Conservation (phyloP, 2,797 vertebrate genomes). For the Phaenicophaeus curvirostris region DNA sequence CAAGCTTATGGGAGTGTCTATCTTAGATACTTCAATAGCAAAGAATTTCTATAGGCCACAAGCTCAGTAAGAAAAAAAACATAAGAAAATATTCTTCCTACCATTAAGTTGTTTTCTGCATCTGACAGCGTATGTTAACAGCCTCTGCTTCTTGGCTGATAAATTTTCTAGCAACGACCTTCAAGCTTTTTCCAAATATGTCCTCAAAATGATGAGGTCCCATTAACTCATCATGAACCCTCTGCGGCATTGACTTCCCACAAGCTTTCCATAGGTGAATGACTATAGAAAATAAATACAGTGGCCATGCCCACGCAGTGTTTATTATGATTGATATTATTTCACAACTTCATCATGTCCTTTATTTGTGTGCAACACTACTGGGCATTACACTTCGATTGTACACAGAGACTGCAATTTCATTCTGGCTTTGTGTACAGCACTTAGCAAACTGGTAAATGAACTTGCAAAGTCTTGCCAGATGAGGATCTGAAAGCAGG, state of each 20-base stretch:
- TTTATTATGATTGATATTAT: background rate
- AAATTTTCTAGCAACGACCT: background rate
- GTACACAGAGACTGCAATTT: accelerated
- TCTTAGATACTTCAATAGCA: background rate
- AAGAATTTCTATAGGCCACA: background rate
- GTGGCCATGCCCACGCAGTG: background rate
- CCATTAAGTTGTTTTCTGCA: background rate
- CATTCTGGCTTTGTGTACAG: background rate
- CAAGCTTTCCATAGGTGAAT: background rate
- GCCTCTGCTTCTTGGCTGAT: background rate
- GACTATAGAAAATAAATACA: background rate
- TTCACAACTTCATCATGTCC: background rate
- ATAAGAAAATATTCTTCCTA: background rate
- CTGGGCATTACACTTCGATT: background rate
- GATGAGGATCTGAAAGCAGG: background rate
- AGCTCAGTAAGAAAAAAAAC: background rate
- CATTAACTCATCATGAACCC: background rate
- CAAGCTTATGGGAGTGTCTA: background rate
- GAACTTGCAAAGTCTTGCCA: background rate
- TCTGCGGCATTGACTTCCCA: background rate
- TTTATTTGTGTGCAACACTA: background rate
- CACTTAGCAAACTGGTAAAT: background rate
- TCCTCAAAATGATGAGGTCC: background rate
- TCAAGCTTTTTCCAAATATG: background rate
- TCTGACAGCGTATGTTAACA: background rate